Conservation (phyloP, 2,113 vertebrate species). For the Grallaria varia region DNA sequence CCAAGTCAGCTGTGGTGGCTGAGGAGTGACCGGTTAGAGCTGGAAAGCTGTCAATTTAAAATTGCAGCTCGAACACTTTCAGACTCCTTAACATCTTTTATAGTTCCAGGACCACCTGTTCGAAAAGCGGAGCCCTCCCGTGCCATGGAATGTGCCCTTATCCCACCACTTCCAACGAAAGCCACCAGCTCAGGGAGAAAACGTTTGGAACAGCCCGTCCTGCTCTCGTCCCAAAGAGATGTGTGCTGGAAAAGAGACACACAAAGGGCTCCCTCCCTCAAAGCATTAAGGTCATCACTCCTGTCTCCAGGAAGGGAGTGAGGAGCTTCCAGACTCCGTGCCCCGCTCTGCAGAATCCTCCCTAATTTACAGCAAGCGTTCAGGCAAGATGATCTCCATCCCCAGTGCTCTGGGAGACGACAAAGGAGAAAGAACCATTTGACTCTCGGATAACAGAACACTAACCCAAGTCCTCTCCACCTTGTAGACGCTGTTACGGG, state of each 20-base stretch:
- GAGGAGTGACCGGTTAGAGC: slow-evolving; percentile 54
- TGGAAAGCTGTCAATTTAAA: slow-evolving; percentile 6
- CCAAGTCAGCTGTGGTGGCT: slow-evolving; percentile 13
- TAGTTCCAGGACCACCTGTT: slow-evolving; percentile 32
- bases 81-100: slow-evolving; percentile 25
- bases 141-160: rapidly evolving
- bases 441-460: background rate
- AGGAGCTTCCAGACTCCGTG: background rate
- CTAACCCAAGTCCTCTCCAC: slow-evolving; percentile 19
- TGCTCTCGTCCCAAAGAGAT: background rate
- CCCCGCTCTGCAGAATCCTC: background rate
- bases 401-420: background rate
- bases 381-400: background rate
- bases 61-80: slow-evolving; percentile 2
- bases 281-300: background rate
- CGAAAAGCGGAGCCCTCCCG: background rate
- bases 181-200: background rate
- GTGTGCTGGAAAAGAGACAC: background rate
- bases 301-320: background rate
- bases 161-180: background rate
- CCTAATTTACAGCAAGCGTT: background rate
- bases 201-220: background rate
- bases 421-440: slow-evolving; percentile 12
- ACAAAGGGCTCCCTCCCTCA: background rate
- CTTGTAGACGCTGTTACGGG: background rate